Base-by-base conservation (phyloP, 2,797 vertebrate genomes). In the Monodelphis domestica region DNA sequence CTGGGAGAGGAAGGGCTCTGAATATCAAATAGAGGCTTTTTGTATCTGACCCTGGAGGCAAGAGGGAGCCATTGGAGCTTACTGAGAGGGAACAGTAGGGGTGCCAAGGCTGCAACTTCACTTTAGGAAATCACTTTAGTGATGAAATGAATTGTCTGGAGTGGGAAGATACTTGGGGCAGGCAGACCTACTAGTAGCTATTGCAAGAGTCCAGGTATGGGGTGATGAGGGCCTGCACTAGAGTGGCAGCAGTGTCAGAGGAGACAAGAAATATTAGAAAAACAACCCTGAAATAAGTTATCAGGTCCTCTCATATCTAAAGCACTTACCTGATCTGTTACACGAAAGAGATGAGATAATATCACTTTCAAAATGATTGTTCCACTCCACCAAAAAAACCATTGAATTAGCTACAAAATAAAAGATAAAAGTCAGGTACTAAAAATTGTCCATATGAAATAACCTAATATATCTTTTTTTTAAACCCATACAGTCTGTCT, bases 261-360 rank as follows among this genome's bases (percentile, higher is more conserved):
- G 63, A 84, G 21, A 50, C 38, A 84, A 84, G 38, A 21, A 70
- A 70, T 21, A 33, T 9, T 70, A 14, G 15, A 78, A 15, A 24
- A 70, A 10, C 15, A 21, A 45, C n/a, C 29, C 38, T 84, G 38
- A 84, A 84, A 84, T 45, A 45, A 78, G 38, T 30, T 5, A 63
- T 15, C 12, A 91, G 9, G 29, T 63, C 45, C 2, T 29, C 91
- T 91, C 54, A 70, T 54, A 26, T 90, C 63, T 63, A 90, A 93
- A 90, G 33, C 93, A 97, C 99, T 99, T 98, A 99, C 99, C 91
- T 99, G 99, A 95, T 99, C 99, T 2, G 98, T 98, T 78, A 99
- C 99, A 2, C 99, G 98, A 29, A 99, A 98, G 30, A 99, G 21
- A 52, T 98, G 97, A 50, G 99, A 99, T 95, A 99, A 97, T 96